Conservation (phyloP, 1,140 invertebrate species). For the Macrotrachela quadricornifera region DNA sequence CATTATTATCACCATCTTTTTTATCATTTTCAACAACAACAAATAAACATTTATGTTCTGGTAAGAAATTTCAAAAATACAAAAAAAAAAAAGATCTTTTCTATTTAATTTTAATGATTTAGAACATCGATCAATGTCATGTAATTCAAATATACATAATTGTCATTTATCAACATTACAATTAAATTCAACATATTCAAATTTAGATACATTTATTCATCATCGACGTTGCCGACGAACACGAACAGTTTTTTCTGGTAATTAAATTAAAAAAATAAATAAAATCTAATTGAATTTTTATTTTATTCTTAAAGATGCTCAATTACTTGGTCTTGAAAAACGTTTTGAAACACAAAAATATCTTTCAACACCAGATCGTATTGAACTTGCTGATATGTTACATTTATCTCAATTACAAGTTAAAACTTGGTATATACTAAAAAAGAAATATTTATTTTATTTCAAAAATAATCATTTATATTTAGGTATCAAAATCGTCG, state of each 20-base stretch:
- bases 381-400: constrained; percentile 70
- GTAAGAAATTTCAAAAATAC: too few species aligned
- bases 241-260: constrained; percentile 4
- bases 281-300: not conserved
- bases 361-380: constrained; percentile 79
- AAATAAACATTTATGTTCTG: too few species aligned
- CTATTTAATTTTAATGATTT: too few species aligned
- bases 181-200: too few species aligned
- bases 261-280: not conserved
- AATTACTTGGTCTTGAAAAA: constrained; percentile 44
- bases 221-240: constrained; percentile 2
- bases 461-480: not conserved
- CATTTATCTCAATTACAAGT: constrained; percentile 84
- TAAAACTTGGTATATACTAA: constrained; percentile 25
- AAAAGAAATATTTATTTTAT: constrained; percentile 21
- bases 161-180: too few species aligned
- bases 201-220: not conserved
- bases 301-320: constrained; percentile 9
- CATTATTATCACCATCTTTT: too few species aligned
- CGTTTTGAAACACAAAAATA: constrained; percentile 86
- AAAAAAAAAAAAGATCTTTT: too few species aligned
- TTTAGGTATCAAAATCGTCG: not conserved
- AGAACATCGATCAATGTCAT: too few species aligned
- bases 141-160: too few species aligned
- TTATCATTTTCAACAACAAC: too few species aligned